These are phyloP conservation scores for Autographa gamma DNA, from an alignment of 2,888 invertebrate genomes.

Conservation along the genomic window DNA sequence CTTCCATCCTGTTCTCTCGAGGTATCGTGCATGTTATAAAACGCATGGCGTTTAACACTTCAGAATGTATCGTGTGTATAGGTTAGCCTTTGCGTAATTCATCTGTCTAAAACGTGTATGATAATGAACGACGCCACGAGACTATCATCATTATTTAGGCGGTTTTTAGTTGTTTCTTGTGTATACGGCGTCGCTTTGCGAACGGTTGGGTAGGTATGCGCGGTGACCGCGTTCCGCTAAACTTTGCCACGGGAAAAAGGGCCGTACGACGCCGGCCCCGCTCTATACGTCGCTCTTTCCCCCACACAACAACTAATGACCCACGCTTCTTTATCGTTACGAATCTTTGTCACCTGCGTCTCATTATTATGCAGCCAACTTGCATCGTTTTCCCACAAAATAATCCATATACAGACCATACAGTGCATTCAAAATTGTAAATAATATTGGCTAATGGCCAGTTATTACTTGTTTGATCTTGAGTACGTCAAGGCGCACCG, in stretches of 20 bases:
- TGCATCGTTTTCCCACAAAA: slow-evolving; percentile 67
- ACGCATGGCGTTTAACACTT: slow-evolving; percentile 60
- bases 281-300: slow-evolving; percentile 78
- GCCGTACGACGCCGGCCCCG: slow-evolving; percentile 80
- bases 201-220: slow-evolving; percentile 75
- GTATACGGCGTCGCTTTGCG: slow-evolving; percentile 68
- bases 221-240: slow-evolving; percentile 82
- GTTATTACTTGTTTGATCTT: slow-evolving; percentile 73
- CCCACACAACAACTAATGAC: slow-evolving; percentile 79
- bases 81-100: slow-evolving; percentile 47
- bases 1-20: slow-evolving; percentile 67
- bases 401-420: slow-evolving; percentile 60
- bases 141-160: slow-evolving; percentile 63
- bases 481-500: slow-evolving; percentile 59
- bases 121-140: slow-evolving; percentile 46
- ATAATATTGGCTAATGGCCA: slow-evolving; percentile 77
- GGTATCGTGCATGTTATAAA: slow-evolving; percentile 65
- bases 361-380: slow-evolving; percentile 74
- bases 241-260: slow-evolving; percentile 79
- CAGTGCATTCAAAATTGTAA: slow-evolving; percentile 64
- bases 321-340: slow-evolving; percentile 85
- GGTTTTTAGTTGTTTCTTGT: slow-evolving; percentile 64
- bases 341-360: slow-evolving; percentile 84
- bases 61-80: slow-evolving; percentile 37
- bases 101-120: slow-evolving; percentile 44